Base-by-base conservation (phyloP, 1,140 invertebrate species). In the Brachionus angularis region DNA sequence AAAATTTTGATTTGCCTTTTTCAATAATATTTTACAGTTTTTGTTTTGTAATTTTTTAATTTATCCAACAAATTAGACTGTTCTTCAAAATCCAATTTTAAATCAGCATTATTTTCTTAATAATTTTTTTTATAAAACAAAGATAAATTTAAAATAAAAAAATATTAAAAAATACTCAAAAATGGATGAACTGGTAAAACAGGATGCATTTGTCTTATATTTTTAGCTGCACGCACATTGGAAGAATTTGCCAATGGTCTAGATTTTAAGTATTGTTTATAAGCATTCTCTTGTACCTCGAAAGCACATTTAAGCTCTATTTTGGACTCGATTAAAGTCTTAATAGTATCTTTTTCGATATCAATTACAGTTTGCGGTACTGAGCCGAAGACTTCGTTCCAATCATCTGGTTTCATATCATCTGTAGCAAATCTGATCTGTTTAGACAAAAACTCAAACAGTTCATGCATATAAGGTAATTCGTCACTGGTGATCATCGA, bases 401-500 rank as follows among this genome's bases (percentile, higher is more conserved):
- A 67, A 31, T 67, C 67, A 18, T 70, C 67, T 36, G 46, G 31
- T 36, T 46, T 18, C 36, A 42, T 39, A 29, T 52, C 42, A 42
- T 36, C 31, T 25, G 5, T 70, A 4, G 67, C 67, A 42, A 50
- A 70, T n/a, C 27, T 42, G 44, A 70, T 70, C 52, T 50, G 14
- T 36, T 70, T 70, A 0, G 46, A 42, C 27, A 70, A 29, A 70
- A 70, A 70, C 31, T 70, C 67, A 78, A 96, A 90, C 23, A 98
- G 83, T 83, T 98, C 95, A 29, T 97, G 77, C 1, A 98, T 81
- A 80, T 94, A 93, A 1, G 95, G 86, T 23, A 91, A 84, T 80
- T 99, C 96, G 75, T 98, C 95, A 0, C 87, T 86, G 0, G 88
- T 82, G 25, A 98, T 83, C 46, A 99, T 85, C 7, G 91, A 96